Evolutionary conservation across 2,888 invertebrate species (phyloP).

Genomic region (Cerceris ruficornis): DNA sequence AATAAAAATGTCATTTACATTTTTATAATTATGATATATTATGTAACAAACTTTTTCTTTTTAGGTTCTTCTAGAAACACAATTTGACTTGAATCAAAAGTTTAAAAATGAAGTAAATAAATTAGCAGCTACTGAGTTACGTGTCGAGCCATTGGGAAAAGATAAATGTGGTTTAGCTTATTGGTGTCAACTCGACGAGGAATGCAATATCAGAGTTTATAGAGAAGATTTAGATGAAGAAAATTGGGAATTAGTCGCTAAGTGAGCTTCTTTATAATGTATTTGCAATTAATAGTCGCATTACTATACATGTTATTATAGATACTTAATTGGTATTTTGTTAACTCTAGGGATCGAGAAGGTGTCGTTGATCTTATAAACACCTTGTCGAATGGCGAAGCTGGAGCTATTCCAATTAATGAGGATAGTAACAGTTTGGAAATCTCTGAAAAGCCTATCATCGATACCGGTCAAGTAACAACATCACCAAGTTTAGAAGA

Average conservation of each 20-base stretch:
- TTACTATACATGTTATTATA: slow-evolving; percentile 40
- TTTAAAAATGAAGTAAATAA: slow-evolving; percentile 95
- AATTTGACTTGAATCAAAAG: slow-evolving; percentile 96
- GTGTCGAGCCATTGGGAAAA: slow-evolving; percentile 94
- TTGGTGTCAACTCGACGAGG: slow-evolving; percentile 95
- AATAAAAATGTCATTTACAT: neutral
- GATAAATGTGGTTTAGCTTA: slow-evolving; percentile 96
- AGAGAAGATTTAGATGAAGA: slow-evolving; percentile 98
- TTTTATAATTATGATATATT: neutral
- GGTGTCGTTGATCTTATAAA: slow-evolving; percentile 91
- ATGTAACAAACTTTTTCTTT: slow-evolving; percentile 60
- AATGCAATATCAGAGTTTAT: slow-evolving; percentile 95
- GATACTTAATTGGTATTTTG: slow-evolving; percentile 25
- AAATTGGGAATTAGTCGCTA: slow-evolving; percentile 96
- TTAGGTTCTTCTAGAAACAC: slow-evolving; percentile 94
- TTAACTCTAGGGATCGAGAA: slow-evolving; percentile 86
- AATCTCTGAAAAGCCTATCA: slow-evolving; percentile 83
- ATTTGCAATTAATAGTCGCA: slow-evolving; percentile 83
- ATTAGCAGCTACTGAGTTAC: slow-evolving; percentile 89
- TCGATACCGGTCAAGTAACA: slow-evolving; percentile 83
- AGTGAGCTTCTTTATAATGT: slow-evolving; percentile 83
- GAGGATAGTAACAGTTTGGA: slow-evolving; percentile 87
- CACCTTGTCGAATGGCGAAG: slow-evolving; percentile 88
- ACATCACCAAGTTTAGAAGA: slow-evolving; percentile 69
- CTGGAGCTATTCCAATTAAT: slow-evolving; percentile 84